phyloP scores from a whole-genome alignment of 2,797 vertebrate species.

The Amniataba percoides region DNA sequence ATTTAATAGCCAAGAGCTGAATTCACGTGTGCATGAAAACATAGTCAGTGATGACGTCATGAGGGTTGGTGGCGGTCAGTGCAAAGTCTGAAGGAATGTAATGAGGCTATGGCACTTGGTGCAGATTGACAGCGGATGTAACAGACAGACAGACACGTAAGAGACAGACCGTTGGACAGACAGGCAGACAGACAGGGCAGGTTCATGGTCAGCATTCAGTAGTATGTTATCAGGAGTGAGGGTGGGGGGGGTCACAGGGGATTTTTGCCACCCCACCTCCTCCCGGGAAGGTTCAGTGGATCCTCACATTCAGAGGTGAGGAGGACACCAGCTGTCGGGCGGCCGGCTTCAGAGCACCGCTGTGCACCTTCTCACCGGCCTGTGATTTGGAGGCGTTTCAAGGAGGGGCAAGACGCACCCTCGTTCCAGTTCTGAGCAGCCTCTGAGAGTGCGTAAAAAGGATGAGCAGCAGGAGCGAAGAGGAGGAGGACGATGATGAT shows the following conservation, averaged over 20 bases:
- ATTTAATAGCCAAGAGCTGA: background rate
- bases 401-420: slow-evolving; percentile 81
- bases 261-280: slow-evolving; percentile 33
- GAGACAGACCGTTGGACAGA: slow-evolving; percentile 46
- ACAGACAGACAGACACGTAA: slow-evolving; percentile 47
- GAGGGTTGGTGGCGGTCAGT: slow-evolving; percentile 74
- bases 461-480: slow-evolving; percentile 47
- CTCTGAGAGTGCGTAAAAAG: slow-evolving; percentile 43
- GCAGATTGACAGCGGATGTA: slow-evolving; percentile 80
- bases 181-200: slow-evolving; percentile 68
- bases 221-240: slow-evolving; percentile 84
- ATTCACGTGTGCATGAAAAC: slow-evolving; percentile 69
- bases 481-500: slow-evolving; percentile 42
- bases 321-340: slow-evolving; percentile 64
- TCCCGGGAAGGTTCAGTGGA: slow-evolving; percentile 74
- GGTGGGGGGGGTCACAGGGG: slow-evolving; percentile 40
- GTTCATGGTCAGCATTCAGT: slow-evolving; percentile 86
- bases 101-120: slow-evolving; percentile 87
- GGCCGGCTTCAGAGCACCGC: slow-evolving; percentile 36
- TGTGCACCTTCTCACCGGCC: slow-evolving; percentile 32
- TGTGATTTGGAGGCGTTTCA: slow-evolving; percentile 58
- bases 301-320: slow-evolving; percentile 63
- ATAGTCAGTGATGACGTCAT: slow-evolving; percentile 59
- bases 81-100: slow-evolving; percentile 86
- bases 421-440: slow-evolving; percentile 68